Evolutionary conservation across 2,113 vertebrate species (phyloP).

Genomic region (Oncorhynchus gorbuscha): DNA sequence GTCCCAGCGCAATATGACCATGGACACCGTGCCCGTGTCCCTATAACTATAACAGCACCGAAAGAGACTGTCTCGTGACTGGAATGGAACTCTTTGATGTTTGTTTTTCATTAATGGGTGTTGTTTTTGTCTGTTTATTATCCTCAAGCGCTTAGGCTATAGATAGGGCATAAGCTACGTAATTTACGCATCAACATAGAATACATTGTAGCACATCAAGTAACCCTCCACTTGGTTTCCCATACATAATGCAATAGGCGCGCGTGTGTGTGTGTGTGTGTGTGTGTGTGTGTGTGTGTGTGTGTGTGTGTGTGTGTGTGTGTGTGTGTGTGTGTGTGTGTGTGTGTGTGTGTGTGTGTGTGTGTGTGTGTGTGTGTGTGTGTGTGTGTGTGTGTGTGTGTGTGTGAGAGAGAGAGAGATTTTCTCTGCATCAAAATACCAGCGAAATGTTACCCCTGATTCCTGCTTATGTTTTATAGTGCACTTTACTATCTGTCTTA

Average conservation of each 20-base stretch:
- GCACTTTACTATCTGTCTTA: constrained; percentile 15
- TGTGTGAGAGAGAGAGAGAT: constrained; percentile 4
- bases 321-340: background rate
- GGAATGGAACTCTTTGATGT: background rate
- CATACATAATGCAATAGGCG: too few relatives aligned
- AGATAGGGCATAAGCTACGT: background rate
- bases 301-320: background rate
- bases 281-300: background rate
- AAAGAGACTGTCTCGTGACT: background rate
- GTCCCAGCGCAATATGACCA: constrained; percentile 22
- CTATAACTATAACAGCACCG: too few relatives aligned
- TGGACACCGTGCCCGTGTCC: background rate
- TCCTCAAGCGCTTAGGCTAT: background rate
- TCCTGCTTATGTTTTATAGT: background rate
- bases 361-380: background rate
- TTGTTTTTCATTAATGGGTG: background rate
- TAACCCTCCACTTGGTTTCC: too few relatives aligned
- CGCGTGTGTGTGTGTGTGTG: background rate
- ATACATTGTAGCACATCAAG: too few relatives aligned
- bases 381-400: background rate
- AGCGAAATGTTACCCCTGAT: background rate
- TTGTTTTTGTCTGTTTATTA: background rate
- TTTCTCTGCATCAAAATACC: background rate
- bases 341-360: background rate
- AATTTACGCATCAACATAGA: background rate